Evolutionary conservation across 1,140 invertebrate species (phyloP).

Genomic region (Neodiprion virginianus): DNA sequence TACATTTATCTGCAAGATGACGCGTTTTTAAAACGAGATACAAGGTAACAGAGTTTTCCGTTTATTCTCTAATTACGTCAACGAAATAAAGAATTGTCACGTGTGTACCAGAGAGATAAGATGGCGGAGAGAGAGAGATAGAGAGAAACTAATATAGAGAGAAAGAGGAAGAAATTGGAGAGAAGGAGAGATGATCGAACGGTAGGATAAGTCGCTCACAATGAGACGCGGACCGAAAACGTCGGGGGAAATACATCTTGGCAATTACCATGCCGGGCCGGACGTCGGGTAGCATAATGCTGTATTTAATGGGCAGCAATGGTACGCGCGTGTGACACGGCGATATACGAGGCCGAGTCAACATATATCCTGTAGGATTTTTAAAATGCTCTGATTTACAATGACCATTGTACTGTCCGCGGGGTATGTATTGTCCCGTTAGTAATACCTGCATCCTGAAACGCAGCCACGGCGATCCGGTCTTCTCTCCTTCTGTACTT

Average conservation of each 20-base stretch:
- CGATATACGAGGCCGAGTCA: slow-evolving; percentile 56
- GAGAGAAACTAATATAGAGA: neutral
- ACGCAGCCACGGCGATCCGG: no score
- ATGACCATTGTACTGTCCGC: slow-evolving; percentile 54
- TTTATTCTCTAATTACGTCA: no score
- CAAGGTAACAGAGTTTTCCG: no score
- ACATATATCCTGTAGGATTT: slow-evolving; percentile 59
- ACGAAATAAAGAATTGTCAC: no score
- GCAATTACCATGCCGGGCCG: slow-evolving; percentile 53
- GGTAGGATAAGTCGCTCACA: slow-evolving; percentile 27
- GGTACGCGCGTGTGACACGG: slow-evolving; percentile 41
- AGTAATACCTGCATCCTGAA: neutral
- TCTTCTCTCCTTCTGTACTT: no score
- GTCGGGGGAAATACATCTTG: slow-evolving; percentile 45
- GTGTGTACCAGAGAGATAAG: neutral
- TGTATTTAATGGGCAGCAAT: slow-evolving; percentile 56
- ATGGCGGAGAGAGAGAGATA: slow-evolving; percentile 10
- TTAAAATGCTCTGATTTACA: slow-evolving; percentile 60
- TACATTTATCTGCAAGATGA: no score
- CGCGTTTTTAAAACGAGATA: no score
- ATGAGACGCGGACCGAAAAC: slow-evolving; percentile 54
- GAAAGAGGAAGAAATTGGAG: neutral
- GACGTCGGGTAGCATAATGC: slow-evolving; percentile 53
- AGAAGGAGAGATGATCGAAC: neutral
- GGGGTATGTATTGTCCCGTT: slow-evolving; percentile 54